phyloP scores from a whole-genome alignment of 2,113 vertebrate species.

The Larimichthys polyactis region DNA sequence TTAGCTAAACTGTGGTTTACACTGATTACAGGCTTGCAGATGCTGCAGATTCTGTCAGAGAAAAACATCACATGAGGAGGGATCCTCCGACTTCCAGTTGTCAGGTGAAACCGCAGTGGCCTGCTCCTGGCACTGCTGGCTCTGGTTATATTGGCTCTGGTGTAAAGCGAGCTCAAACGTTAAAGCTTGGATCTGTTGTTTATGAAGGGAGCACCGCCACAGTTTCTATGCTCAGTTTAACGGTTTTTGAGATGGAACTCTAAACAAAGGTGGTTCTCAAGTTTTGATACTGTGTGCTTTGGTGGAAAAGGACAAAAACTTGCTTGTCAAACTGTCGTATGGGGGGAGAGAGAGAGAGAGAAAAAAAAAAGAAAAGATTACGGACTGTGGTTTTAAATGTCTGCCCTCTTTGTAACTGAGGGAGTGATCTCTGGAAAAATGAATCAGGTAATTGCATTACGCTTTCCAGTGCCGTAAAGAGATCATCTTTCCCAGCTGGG shows the following conservation, averaged over 20 bases:
- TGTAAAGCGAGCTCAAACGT: conserved; percentile 53
- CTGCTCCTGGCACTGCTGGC: conserved; percentile 48
- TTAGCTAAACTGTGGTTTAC: conserved; percentile 73
- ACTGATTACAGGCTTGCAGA: conserved; percentile 80
- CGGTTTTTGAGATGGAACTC: conserved; percentile 55
- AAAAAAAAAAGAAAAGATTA: conserved; percentile 10
- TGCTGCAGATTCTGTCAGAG: conserved; percentile 71
- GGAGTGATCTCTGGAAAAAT: conserved; percentile 77
- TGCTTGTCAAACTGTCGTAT: conserved; percentile 35
- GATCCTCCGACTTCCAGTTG: conserved; percentile 65
- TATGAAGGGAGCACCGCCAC: conserved; percentile 26
- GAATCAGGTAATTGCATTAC: conserved; percentile 81
- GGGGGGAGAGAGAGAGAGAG: too few species aligned
- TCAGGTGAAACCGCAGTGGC: conserved; percentile 73
- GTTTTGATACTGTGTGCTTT: conserved; percentile 54
- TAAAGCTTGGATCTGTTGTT: conserved; percentile 47
- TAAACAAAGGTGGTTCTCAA: conserved; percentile 59
- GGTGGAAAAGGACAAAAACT: conserved; percentile 40
- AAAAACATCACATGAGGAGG: conserved; percentile 69
- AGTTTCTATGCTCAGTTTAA: conserved; percentile 61
- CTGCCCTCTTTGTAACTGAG: conserved; percentile 44
- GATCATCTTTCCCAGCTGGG: conserved; percentile 82
- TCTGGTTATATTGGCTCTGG: conserved; percentile 42
- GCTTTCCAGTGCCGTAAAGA: conserved; percentile 55
- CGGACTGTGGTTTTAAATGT: conserved; percentile 64